Evolutionary conservation across 2,113 vertebrate genomes (phyloP).

Genomic region (Sinocyclocheilus anophthalmus): DNA sequence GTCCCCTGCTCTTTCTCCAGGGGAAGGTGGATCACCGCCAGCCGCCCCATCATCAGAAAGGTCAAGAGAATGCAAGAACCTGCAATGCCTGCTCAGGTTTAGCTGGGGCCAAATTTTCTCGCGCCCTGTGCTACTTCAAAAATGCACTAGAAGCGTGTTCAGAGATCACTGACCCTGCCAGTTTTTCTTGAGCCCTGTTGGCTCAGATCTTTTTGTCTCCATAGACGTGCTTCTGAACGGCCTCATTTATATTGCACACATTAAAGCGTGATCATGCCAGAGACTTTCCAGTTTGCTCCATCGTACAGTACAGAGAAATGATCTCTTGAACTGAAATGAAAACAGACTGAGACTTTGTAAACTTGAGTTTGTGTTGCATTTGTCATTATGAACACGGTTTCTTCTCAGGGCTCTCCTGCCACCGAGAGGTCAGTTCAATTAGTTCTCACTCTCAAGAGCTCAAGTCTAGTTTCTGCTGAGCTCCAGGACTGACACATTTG

Average conservation of each 20-base stretch:
- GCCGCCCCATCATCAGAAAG: constrained; percentile 26
- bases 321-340: not conserved
- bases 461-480: constrained; percentile 7
- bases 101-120: not conserved
- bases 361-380: not conserved
- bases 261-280: not conserved
- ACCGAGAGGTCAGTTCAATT: constrained; percentile 16
- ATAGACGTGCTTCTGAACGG: not conserved
- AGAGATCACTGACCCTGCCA: constrained; percentile 20
- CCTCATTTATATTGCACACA: constrained; percentile 24
- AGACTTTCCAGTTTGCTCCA: not conserved
- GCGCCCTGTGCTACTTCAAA: constrained; percentile 14
- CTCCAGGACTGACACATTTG: constrained; percentile 11
- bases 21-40: constrained; percentile 29
- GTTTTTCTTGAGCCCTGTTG: not conserved
- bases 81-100: constrained; percentile 14
- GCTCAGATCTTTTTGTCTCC: not conserved
- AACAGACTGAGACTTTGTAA: constrained; percentile 8
- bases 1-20: constrained; percentile 17
- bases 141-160: not conserved
- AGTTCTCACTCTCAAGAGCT: constrained; percentile 8
- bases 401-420: not conserved
- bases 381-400: not conserved
- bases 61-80: constrained; percentile 29
- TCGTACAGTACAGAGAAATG: not conserved